A percentile compares a stretch with the other conserved stretches of the same genome.
These are phyloP conservation scores for Hirudo medicinalis DNA, from an alignment of 1,140 invertebrate species.

Conservation along the genomic window DNA sequence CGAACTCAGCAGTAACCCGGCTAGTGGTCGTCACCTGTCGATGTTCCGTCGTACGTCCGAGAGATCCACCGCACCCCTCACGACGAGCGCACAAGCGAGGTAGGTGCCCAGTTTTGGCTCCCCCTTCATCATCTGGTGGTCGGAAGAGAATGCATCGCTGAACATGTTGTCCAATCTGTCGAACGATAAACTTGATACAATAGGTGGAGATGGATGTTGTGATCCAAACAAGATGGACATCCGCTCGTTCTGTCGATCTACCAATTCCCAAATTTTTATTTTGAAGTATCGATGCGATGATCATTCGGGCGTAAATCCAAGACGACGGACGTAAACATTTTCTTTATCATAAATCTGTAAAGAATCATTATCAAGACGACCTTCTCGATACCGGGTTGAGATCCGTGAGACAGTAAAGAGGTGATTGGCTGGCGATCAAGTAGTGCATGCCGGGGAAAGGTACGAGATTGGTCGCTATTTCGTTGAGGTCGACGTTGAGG, in stretches of 20 bases:
- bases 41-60: constrained; percentile 42
- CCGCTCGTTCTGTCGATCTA: background rate
- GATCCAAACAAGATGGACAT: background rate
- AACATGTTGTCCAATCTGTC: constrained; percentile 41
- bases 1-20: too few relatives aligned
- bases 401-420: constrained; percentile 36
- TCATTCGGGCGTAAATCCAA: too few relatives aligned
- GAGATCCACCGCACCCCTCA: constrained; percentile 39
- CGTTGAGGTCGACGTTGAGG: constrained; percentile 44
- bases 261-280: background rate
- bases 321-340: too few relatives aligned
- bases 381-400: constrained; percentile 33
- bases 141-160: constrained; percentile 39
- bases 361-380: constrained; percentile 22
- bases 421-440: constrained; percentile 39
- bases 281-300: too few relatives aligned
- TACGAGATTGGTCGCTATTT: constrained; percentile 44
- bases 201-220: background rate
- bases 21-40: constrained; percentile 32
- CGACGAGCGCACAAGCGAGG: constrained; percentile 42
- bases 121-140: constrained; percentile 38
- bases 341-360: background rate
- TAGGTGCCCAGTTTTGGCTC: constrained; percentile 38
- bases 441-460: constrained; percentile 43
- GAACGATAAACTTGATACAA: background rate